These are phyloP conservation scores for Drosophila mimica DNA, from an alignment of 2,888 invertebrate species.

Conservation along the genomic window DNA sequence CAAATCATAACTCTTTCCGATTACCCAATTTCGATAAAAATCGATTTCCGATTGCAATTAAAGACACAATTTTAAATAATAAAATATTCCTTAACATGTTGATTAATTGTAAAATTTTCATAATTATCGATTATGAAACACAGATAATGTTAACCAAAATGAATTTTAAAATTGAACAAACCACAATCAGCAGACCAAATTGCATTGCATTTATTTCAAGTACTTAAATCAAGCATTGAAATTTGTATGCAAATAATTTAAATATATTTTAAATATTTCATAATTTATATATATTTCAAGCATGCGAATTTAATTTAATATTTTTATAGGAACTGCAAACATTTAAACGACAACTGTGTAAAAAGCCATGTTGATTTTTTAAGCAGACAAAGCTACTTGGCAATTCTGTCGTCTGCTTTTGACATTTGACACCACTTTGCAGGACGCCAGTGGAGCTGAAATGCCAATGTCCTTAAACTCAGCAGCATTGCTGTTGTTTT, in stretches of 20 bases:
- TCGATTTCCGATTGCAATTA: neutral
- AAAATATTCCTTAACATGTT: too few relatives aligned
- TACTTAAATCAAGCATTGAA: neutral
- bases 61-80: neutral
- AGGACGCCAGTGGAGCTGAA: conserved; percentile 23
- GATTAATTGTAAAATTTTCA: too few relatives aligned
- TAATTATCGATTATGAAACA: too few relatives aligned
- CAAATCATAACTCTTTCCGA: too few relatives aligned
- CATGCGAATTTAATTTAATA: neutral
- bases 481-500: neutral
- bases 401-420: conserved; percentile 45
- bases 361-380: neutral
- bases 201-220: neutral
- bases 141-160: neutral
- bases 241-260: neutral
- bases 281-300: neutral
- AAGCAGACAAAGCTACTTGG: conserved; percentile 32
- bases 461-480: conserved; percentile 43
- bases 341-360: neutral
- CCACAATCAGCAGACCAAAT: too few relatives aligned
- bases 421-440: conserved; percentile 76
- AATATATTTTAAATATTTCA: neutral
- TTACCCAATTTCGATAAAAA: too few relatives aligned
- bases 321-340: neutral
- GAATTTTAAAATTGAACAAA: neutral